A percentile compares a stretch with the other conserved stretches of the same genome.
These are phyloP conservation scores for Nematopogon swammerdamellus DNA, from an alignment of 2,888 invertebrate species.

Conservation along the genomic window DNA sequence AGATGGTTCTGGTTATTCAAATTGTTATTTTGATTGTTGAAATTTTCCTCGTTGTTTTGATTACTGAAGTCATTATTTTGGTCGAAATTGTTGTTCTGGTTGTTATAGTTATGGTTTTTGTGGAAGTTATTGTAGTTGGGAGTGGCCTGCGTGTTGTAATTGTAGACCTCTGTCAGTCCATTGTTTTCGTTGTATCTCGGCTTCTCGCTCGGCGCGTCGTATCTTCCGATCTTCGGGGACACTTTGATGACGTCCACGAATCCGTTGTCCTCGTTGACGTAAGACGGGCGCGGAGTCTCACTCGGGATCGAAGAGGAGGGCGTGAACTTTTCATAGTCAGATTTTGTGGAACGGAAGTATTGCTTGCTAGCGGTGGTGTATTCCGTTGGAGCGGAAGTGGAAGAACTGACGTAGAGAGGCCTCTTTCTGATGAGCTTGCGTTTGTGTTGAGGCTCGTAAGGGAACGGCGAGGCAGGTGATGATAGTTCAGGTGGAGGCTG, in stretches of 20 bases:
- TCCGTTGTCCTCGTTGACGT: background rate
- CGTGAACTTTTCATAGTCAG: background rate
- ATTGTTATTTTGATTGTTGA: conserved; percentile 25
- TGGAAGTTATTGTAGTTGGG: conserved; percentile 28
- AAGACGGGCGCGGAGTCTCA: background rate
- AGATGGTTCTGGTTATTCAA: conserved; percentile 11
- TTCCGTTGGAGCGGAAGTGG: conserved; percentile 23
- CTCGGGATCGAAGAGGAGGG: background rate
- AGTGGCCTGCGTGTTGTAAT: conserved; percentile 41
- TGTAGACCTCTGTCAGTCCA: conserved; percentile 40
- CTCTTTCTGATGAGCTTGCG: conserved; percentile 42
- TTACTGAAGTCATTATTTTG: background rate
- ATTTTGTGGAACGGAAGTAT: background rate
- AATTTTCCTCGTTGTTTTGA: conserved; percentile 8
- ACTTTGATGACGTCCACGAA: background rate
- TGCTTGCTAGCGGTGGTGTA: conserved; percentile 19
- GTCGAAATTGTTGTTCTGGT: background rate
- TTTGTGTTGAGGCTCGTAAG: conserved; percentile 28
- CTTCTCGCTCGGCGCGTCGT: background rate
- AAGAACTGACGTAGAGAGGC: conserved; percentile 30
- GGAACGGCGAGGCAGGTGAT: conserved; percentile 19
- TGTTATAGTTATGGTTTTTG: conserved; percentile 16
- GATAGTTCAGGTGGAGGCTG: conserved; percentile 21
- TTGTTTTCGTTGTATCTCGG: conserved; percentile 37
- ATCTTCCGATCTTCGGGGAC: background rate